Conservation (phyloP, 2,797 vertebrate species). For the Loriculus beryllinus region DNA sequence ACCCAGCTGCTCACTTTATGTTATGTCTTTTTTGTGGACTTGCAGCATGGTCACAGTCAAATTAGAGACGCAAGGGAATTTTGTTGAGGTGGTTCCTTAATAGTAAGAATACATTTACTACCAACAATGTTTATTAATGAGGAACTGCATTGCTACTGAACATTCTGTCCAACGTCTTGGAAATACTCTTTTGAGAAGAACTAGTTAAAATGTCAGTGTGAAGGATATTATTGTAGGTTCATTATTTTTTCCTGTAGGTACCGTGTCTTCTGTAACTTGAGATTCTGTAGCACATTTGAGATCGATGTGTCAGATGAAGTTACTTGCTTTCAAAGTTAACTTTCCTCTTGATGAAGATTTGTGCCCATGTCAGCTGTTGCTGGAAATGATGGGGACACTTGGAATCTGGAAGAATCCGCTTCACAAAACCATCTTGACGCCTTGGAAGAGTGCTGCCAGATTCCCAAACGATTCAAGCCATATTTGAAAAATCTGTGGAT, state of each 20-base stretch:
- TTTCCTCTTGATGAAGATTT: neutral
- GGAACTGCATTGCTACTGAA: neutral
- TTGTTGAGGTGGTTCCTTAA: neutral
- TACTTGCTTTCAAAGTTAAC: neutral
- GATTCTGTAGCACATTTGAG: neutral
- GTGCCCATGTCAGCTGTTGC: neutral
- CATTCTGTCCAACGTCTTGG: neutral
- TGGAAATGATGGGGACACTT: slow-evolving; percentile 13
- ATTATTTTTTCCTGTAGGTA: neutral
- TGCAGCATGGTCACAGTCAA: neutral
- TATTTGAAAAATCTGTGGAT: slow-evolving; percentile 8
- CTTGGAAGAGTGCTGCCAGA: neutral
- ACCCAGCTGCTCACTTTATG: neutral
- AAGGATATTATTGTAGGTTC: neutral
- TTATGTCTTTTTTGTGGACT: neutral
- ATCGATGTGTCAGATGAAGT: neutral
- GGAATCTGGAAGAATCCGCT: slow-evolving; percentile 1
- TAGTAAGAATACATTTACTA: neutral
- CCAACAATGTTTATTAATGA: neutral
- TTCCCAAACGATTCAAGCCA: neutral
- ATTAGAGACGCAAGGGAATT: neutral
- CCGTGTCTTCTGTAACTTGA: neutral
- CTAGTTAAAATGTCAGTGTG: neutral
- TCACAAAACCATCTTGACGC: neutral
- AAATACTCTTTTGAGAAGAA: neutral